Conservation (phyloP, 2,113 vertebrate genomes). For the Petaurus breviceps region DNA sequence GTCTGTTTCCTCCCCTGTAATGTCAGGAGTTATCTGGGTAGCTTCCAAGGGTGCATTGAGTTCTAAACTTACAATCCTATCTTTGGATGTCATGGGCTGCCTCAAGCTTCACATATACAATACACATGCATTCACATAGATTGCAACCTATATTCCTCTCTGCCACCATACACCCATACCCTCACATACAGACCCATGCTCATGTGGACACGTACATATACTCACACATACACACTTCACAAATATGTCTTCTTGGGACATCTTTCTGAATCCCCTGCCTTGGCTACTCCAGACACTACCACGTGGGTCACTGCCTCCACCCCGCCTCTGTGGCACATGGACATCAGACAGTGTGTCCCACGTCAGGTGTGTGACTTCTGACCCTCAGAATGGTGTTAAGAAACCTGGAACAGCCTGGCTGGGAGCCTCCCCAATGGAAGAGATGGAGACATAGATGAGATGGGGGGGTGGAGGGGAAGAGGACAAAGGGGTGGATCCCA, state of each 20-base stretch:
- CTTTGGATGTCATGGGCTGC: not conserved
- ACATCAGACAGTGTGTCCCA: not conserved
- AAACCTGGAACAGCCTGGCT: not conserved
- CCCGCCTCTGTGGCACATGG: not conserved
- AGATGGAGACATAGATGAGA: slow-evolving; percentile 24
- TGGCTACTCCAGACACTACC: not conserved
- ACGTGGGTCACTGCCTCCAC: not conserved
- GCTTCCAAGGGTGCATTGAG: not conserved
- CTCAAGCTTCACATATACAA: not conserved
- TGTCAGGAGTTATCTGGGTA: slow-evolving; percentile 25
- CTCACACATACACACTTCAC: not conserved
- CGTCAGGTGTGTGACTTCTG: not conserved
- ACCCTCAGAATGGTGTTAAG: not conserved
- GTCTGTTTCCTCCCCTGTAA: not conserved
- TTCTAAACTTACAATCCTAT: too few species aligned
- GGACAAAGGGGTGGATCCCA: slow-evolving; percentile 64
- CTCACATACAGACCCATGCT: not conserved
- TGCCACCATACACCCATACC: not conserved
- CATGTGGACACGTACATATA: not conserved
- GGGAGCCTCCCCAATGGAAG: not conserved
- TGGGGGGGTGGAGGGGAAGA: slow-evolving; percentile 1
- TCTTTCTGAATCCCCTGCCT: not conserved
- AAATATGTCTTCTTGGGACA: not conserved
- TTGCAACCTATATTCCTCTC: too few species aligned
- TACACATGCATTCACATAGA: not conserved